Evolutionary conservation across 2,888 invertebrate genomes (phyloP).

Genomic region (Meteorus colon): DNA sequence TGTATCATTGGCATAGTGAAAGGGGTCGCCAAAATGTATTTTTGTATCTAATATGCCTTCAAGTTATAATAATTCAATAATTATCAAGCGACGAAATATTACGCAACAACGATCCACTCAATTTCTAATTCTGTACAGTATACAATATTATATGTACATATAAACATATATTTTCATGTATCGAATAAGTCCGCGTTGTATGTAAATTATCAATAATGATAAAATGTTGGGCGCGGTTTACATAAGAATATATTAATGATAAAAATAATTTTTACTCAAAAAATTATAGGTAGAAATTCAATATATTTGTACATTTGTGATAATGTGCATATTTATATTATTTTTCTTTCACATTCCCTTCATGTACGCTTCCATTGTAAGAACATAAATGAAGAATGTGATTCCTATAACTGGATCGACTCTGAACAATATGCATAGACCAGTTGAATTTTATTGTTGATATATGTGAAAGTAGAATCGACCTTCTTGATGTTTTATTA

Average conservation of each 20-base stretch:
- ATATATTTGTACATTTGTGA: not conserved
- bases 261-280: too few relatives aligned
- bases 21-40: not conserved
- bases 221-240: constrained; percentile 1
- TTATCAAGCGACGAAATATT: constrained; percentile 6
- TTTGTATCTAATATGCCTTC: not conserved
- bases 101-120: constrained; percentile 1
- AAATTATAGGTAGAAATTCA: not conserved
- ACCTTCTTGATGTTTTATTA: not conserved
- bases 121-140: constrained; percentile 12
- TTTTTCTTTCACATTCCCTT: not conserved
- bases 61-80: not conserved
- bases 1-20: not conserved
- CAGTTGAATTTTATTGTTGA: not conserved
- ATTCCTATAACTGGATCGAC: not conserved
- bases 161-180: not conserved
- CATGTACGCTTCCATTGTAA: too few relatives aligned
- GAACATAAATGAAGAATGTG: too few relatives aligned
- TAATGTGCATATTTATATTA: not conserved
- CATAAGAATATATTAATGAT: too few relatives aligned
- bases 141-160: not conserved
- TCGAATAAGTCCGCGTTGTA: constrained; percentile 1
- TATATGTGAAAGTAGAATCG: not conserved
- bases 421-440: not conserved
- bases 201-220: constrained; percentile 23